Conservation (phyloP, 2,113 vertebrate species). For the Tenrec ecaudatus region DNA sequence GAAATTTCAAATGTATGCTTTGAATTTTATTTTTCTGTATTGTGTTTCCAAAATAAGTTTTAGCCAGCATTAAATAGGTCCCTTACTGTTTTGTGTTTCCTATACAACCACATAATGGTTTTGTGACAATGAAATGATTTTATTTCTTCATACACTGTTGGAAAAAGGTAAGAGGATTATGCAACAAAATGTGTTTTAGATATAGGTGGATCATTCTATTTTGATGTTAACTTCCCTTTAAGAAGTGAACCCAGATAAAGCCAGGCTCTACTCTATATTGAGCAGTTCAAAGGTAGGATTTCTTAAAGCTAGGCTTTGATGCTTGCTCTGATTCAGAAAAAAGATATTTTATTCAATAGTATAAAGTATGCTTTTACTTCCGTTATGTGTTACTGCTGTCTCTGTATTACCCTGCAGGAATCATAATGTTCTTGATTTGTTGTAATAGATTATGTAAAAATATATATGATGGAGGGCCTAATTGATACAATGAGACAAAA, state of each 20-base stretch:
- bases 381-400: neutral
- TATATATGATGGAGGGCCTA: neutral
- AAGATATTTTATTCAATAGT: neutral
- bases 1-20: neutral
- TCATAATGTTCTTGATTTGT: neutral
- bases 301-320: neutral
- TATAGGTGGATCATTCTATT: neutral
- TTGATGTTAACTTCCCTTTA: neutral
- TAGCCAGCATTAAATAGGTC: rapidly evolving
- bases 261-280: neutral
- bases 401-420: neutral
- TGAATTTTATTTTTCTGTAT: neutral
- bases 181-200: neutral
- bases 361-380: neutral
- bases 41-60: neutral
- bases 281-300: constrained; percentile 1
- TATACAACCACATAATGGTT: neutral
- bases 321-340: neutral
- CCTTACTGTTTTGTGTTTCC: neutral
- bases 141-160: neutral
- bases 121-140: neutral
- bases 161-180: neutral
- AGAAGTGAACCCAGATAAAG: neutral
- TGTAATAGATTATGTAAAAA: neutral
- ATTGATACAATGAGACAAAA: neutral